Conservation (phyloP, 2,888 invertebrate species). For the Drosophila falleni region DNA sequence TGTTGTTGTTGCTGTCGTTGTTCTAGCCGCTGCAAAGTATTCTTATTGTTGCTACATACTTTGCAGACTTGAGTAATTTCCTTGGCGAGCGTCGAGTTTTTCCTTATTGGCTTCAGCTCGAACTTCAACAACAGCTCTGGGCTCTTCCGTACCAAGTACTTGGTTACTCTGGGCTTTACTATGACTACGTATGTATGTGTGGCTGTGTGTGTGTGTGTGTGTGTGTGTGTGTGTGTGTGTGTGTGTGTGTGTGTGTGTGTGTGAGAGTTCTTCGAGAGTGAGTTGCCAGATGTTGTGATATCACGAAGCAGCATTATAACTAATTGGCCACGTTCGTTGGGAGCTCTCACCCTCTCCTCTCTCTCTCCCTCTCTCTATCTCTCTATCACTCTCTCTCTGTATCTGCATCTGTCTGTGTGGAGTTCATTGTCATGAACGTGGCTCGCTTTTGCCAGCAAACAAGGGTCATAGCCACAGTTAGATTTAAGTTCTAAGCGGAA, state of each 20-base stretch:
- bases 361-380: neutral
- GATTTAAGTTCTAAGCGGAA: conserved; percentile 53
- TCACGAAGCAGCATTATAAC: conserved; percentile 81
- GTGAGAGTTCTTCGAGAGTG: conserved; percentile 65
- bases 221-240: neutral
- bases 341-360: conserved; percentile 36
- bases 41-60: conserved; percentile 65
- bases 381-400: conserved; percentile 4
- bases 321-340: conserved; percentile 83
- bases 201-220: neutral
- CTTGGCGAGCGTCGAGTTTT: conserved; percentile 77
- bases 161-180: conserved; percentile 49
- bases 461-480: conserved; percentile 18
- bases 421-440: conserved; percentile 82
- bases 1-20: conserved; percentile 56
- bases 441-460: conserved; percentile 28
- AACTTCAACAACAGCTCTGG: conserved; percentile 49
- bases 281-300: conserved; percentile 81
- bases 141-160: conserved; percentile 47
- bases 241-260: conserved; percentile 31
- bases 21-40: conserved; percentile 52
- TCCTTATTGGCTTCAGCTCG: conserved; percentile 66
- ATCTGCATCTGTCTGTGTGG: conserved; percentile 16
- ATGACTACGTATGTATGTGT: neutral
- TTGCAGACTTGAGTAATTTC: conserved; percentile 80